Evolutionary conservation across 2,797 vertebrate genomes (phyloP).

Genomic region (Eulemur rubriventer): DNA sequence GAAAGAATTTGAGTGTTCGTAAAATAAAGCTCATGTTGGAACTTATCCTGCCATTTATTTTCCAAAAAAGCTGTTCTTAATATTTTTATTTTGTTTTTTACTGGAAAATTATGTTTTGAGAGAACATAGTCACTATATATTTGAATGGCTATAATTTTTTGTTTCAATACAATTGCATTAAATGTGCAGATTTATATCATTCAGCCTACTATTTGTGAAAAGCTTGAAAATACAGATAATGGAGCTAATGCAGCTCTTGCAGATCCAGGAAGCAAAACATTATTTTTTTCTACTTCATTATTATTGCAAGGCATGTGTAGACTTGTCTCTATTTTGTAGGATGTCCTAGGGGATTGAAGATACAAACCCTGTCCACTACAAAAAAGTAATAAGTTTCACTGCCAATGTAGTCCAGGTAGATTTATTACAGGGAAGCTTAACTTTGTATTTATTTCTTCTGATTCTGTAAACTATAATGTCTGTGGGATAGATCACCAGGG

Average conservation of each 20-base stretch:
- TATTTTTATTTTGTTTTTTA: slow-evolving; percentile 51
- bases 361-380: background rate
- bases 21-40: slow-evolving; percentile 67
- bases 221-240: slow-evolving; percentile 81
- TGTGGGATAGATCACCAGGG: slow-evolving; percentile 36
- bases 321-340: slow-evolving; percentile 50
- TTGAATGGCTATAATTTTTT: slow-evolving; percentile 20
- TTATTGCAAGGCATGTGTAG: slow-evolving; percentile 32
- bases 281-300: slow-evolving; percentile 68
- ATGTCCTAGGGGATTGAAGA: slow-evolving; percentile 17
- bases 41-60: slow-evolving; percentile 14
- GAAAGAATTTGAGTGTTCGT: slow-evolving; percentile 65
- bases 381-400: background rate
- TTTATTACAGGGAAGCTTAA: slow-evolving; percentile 33
- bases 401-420: background rate
- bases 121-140: slow-evolving; percentile 59
- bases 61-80: background rate
- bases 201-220: slow-evolving; percentile 66
- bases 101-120: slow-evolving; percentile 62
- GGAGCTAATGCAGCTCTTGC: slow-evolving; percentile 43
- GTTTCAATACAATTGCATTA: slow-evolving; percentile 38
- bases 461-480: slow-evolving; percentile 48
- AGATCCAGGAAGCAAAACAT: slow-evolving; percentile 54
- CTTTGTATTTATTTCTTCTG: background rate
- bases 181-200: slow-evolving; percentile 60